phyloP scores from a whole-genome alignment of 2,888 invertebrate genomes.

The Standfussiana lucernea region DNA sequence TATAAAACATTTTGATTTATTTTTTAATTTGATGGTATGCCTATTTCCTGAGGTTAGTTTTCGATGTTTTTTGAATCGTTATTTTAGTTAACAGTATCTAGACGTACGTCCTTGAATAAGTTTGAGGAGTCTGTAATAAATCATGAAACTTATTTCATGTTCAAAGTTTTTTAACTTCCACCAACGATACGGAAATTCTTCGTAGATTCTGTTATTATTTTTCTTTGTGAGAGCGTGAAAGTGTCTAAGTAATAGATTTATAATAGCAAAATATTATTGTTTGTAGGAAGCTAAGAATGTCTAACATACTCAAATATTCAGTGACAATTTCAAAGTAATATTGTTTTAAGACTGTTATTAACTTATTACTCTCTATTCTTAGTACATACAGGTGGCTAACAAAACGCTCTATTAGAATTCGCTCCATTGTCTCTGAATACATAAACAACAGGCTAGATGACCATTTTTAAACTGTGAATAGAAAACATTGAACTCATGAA shows the following conservation, averaged over 20 bases:
- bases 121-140: conserved; percentile 32
- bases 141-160: conserved; percentile 34
- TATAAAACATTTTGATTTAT: too few relatives aligned
- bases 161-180: conserved; percentile 31
- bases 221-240: conserved; percentile 12
- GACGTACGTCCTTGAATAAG: conserved; percentile 4
- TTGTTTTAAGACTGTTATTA: background rate
- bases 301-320: conserved; percentile 33
- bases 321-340: conserved; percentile 22
- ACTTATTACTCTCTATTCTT: conserved; percentile 1
- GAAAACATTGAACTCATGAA: conserved; percentile 68
- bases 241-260: background rate
- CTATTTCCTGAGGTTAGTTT: background rate
- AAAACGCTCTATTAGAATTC: conserved; percentile 28
- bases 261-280: conserved; percentile 24
- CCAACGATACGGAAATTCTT: conserved; percentile 18
- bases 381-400: conserved; percentile 30
- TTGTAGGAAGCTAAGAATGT: conserved; percentile 1
- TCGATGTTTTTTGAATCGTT: background rate
- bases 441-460: conserved; percentile 58
- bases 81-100: background rate
- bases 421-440: conserved; percentile 47
- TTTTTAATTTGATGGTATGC: background rate
- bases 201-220: conserved; percentile 28
- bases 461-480: conserved; percentile 66